Evolutionary conservation across 1,140 invertebrate genomes (phyloP), one percentile per base, ranked within the genome.

Genomic region (Drosophila willistoni): DNA sequence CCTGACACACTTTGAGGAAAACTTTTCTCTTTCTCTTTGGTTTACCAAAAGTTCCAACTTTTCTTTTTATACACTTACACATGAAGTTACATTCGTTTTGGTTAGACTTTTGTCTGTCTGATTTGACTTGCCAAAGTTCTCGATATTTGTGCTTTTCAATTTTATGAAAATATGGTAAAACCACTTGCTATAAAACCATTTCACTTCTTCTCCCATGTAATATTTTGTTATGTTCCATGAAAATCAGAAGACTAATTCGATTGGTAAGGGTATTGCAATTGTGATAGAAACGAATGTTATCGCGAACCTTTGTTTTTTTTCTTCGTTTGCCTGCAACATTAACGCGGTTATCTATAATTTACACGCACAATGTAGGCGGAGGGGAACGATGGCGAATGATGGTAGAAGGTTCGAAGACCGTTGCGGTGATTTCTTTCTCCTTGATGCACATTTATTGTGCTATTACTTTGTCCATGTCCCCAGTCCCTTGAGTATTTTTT

Each of bases 281-380:
- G 44, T 12, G 17, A 22, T 51, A 5, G 19, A n/a, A 51, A 51
- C 10, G 4, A 51, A 51, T 22, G n/a, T 51, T 22, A 51, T 51
- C 3, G 17, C 7, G 22, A n/a, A 54, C 67, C 60, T 76, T 76
- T 76, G 51, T 47, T 69, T 75, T 29, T 3, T 56, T 56, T 33
- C 44, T 51, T 10, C 17, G 17, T 51, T 22, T 51, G 44, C 44
- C 51, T 87, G 83, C 82, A 87, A 87, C 83, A 86, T 86, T 86
- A 86, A 86, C 83, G 81, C 84, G 83, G 72, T 87, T 86, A 86
- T 86, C 83, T 86, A 86, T 86, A 87, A 86, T 86, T 86, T 69
- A 86, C 83, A 86, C 83, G 73, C 83, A 79, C 57, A 61, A 47
- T 44, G 67, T 57, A 14, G 55, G 41, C 7, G 1, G n/a, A 25